Conservation (phyloP, 2,113 vertebrate species). For the Crotophaga sulcirostris region DNA sequence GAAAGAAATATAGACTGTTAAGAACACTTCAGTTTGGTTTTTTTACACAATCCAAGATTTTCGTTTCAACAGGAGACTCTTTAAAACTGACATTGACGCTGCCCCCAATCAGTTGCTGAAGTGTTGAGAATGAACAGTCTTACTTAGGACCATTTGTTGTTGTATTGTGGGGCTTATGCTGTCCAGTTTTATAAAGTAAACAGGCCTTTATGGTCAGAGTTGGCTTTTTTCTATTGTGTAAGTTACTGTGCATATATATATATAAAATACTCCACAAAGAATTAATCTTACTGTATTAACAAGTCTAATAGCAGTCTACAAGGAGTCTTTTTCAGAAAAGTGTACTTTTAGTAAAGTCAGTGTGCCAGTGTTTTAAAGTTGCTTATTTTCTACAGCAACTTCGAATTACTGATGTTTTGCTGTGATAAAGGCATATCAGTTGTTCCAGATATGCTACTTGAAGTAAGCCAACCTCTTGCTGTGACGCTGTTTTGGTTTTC, state of each 20-base stretch:
- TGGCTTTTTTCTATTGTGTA: background rate
- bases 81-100: background rate
- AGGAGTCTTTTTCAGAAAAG: background rate
- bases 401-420: slow-evolving; percentile 23
- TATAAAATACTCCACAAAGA: background rate
- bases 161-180: background rate
- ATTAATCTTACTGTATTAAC: background rate
- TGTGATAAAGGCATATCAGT: slow-evolving; percentile 2
- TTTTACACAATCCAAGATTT: background rate
- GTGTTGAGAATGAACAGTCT: background rate
- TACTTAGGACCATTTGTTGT: background rate
- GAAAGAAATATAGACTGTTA: background rate
- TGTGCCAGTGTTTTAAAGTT: background rate
- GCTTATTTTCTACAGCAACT: background rate
- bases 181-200: background rate
- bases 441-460: background rate
- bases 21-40: background rate
- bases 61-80: background rate
- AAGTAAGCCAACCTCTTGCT: background rate
- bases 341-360: accelerated
- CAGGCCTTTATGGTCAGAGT: background rate
- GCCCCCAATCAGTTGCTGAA: background rate
- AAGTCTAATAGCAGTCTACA: background rate
- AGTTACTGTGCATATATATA: background rate
- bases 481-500: background rate